Evolutionary conservation across 1,140 invertebrate genomes (phyloP).

Genomic region (Heliconius eleuchia): DNA sequence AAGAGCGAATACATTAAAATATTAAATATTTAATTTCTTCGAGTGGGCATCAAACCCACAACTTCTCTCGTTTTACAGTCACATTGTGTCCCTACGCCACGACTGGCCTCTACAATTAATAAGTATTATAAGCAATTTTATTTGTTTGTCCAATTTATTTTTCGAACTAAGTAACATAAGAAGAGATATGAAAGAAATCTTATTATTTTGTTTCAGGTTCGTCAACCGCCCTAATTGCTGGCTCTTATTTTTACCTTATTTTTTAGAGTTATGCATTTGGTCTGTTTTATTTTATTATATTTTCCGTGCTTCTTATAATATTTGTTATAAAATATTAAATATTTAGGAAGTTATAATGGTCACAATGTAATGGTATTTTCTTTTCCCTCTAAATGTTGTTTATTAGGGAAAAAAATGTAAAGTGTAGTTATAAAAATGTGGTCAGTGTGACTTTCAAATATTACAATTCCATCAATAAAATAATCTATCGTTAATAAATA

Average conservation of each 20-base stretch:
- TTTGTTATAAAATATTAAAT: neutral
- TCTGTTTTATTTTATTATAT: neutral
- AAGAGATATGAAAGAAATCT: conserved; percentile 6
- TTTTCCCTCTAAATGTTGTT: no score
- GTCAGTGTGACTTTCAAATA: neutral
- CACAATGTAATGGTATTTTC: no score
- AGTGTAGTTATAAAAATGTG: neutral
- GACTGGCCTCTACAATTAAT: neutral
- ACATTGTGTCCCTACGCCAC: no score
- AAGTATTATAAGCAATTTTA: neutral
- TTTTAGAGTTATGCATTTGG: conserved; percentile 11
- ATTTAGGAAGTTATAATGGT: no score
- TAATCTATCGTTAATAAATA: neutral
- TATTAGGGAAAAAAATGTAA: no score
- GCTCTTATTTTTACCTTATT: neutral
- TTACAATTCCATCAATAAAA: neutral
- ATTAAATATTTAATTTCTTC: no score
- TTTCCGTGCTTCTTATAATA: neutral
- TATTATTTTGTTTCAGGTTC: conserved; percentile 14
- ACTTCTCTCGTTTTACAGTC: no score
- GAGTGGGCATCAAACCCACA: no score
- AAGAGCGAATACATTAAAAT: no score
- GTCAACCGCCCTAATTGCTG: conserved; percentile 21
- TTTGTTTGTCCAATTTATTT: neutral
- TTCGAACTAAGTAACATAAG: neutral